phyloP scores from a whole-genome alignment of 2,888 invertebrate genomes.

The Lepidocyrtinus sp. region DNA sequence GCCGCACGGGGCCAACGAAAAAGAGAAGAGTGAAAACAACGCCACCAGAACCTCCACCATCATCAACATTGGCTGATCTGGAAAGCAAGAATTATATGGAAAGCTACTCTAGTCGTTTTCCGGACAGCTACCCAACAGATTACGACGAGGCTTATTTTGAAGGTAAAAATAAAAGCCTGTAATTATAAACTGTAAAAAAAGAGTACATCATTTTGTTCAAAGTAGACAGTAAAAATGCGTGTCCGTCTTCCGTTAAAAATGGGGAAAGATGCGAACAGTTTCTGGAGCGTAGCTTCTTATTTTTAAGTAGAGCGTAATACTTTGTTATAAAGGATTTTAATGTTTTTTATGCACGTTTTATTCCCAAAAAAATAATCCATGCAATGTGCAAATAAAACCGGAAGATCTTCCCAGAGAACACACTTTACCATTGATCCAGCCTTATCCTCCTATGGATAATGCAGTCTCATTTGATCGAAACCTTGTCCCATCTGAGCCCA shows the following conservation, averaged over 20 bases:
- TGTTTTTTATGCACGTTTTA: constrained; percentile 26
- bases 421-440: constrained; percentile 80
- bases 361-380: too few species aligned
- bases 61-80: constrained; percentile 12
- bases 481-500: constrained; percentile 83
- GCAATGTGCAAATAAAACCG: constrained; percentile 26
- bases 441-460: constrained; percentile 76
- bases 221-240: background rate
- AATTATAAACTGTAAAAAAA: background rate
- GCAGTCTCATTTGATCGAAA: constrained; percentile 82
- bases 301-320: background rate
- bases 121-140: constrained; percentile 49
- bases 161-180: constrained; percentile 25
- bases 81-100: constrained; percentile 44
- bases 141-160: constrained; percentile 40
- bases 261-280: background rate
- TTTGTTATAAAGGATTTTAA: constrained; percentile 12
- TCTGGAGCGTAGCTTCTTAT: background rate
- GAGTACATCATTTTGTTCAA: background rate
- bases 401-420: constrained; percentile 77
- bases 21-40: constrained; percentile 52
- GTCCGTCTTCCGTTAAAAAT: background rate
- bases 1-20: constrained; percentile 47
- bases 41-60: constrained; percentile 29
- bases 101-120: constrained; percentile 40